phyloP scores from a whole-genome alignment of 2,888 invertebrate species.

The Cheilosia soror region DNA sequence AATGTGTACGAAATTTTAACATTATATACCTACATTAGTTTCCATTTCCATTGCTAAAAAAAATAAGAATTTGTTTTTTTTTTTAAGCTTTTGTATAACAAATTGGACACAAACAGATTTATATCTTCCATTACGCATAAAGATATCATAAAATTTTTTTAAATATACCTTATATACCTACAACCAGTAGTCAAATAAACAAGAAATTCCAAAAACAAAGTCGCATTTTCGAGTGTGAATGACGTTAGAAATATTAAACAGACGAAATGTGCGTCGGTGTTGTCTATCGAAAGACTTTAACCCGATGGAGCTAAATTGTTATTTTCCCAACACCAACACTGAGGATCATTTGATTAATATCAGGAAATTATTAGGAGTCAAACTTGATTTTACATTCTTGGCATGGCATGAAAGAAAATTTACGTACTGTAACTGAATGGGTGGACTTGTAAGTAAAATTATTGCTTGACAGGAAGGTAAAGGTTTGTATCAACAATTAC shows the following conservation, averaged over 20 bases:
- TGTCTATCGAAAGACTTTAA: no score
- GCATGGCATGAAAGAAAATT: no score
- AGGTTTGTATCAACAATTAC: no score
- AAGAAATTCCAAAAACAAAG: not conserved
- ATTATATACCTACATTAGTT: constrained; percentile 15
- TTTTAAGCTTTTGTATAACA: constrained; percentile 4
- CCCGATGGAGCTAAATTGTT: no score
- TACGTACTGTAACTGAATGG: no score
- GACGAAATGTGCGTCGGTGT: no score
- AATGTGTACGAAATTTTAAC: constrained; percentile 28
- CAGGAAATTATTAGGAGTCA: no score
- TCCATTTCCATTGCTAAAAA: constrained; percentile 18
- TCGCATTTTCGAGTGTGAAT: not conserved
- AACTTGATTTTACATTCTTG: no score
- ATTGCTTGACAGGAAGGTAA: no score
- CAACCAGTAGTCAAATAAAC: not conserved
- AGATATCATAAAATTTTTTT: constrained; percentile 4
- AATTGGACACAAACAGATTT: not conserved
- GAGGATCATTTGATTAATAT: no score
- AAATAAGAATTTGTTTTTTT: constrained; percentile 5
- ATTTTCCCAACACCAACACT: no score
- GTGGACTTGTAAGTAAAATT: no score
- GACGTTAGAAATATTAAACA: not conserved
- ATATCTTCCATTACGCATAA: not conserved
- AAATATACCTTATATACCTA: not conserved